These are phyloP conservation scores for Lamprotornis superbus DNA, from an alignment of 2,113 vertebrate species.

Conservation along the genomic window DNA sequence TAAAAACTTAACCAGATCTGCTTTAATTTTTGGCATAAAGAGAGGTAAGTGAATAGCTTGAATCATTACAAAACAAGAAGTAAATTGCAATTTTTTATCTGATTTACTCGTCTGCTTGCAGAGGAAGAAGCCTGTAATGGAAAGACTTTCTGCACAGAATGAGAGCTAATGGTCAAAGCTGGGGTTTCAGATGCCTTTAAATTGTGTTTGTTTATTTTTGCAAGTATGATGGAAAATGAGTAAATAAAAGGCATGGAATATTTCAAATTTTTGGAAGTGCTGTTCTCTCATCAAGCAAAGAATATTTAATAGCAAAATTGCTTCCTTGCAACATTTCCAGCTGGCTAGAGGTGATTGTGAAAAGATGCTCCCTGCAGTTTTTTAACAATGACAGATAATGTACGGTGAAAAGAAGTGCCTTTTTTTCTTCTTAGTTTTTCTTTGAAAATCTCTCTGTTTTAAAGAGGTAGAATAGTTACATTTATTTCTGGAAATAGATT, in stretches of 20 bases:
- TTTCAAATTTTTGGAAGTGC: background rate
- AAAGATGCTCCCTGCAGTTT: background rate
- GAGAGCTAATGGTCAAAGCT: background rate
- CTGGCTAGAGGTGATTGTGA: background rate
- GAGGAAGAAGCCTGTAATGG: background rate
- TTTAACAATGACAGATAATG: background rate
- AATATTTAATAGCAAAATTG: background rate
- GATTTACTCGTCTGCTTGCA: background rate
- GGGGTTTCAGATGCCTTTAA: background rate
- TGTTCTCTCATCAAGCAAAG: background rate
- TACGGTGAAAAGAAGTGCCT: background rate
- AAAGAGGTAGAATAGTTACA: background rate
- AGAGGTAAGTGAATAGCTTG: background rate
- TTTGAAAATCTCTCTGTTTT: background rate
- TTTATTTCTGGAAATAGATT: background rate
- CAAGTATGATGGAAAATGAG: background rate
- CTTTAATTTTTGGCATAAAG: background rate
- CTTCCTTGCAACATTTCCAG: background rate
- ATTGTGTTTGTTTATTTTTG: background rate
- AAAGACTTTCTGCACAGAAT: background rate
- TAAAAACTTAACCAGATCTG: background rate
- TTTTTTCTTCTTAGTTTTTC: background rate
- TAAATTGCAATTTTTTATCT: background rate
- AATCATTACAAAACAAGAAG: background rate
- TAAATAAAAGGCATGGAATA: background rate